Evolutionary conservation across 1,140 invertebrate species (phyloP), one percentile per base, ranked within the genome.

Genomic region (Rhopalosiphum maidis): DNA sequence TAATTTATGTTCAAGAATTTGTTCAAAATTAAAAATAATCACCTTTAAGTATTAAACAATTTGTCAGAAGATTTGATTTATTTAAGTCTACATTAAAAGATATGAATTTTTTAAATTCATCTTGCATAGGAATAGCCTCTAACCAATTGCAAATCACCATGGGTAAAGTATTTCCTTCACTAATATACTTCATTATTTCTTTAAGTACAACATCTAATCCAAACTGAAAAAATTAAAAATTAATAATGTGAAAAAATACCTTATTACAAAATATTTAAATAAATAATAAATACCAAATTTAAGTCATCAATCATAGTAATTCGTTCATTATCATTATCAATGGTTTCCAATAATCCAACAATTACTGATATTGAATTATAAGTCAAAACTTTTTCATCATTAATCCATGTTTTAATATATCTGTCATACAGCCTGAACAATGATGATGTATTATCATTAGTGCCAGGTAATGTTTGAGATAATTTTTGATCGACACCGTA

Each of bases 121-220:
- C 35, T 93, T 93, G 82, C 91, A 93, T 85, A 8, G 77, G 82
- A 51, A 4, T 25, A 25, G 91, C 22, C 11, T 86, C 91, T 22
- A 93, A 93, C 91, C 91, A 93, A 54, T 86, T 30, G 9, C 91
- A 86, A 93, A 93, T 86, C 11, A 86, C 82, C 8, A 37, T 5
- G 21, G 91, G 91, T 30, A 93, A 51, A 30, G 37, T 54, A 55
- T 93, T n/a, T 22, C 91, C 91, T 0, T 93, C 91, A 60, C 82
- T 93, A 51, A 93, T 86, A 43, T 86, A 93, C 48, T 83, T 93
- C 91, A 93, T 93, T 86, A 93, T 93, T 93, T 93, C 91, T 93
- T 86, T 85, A 30, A 93, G 91, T 1, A 86, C 91, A 55, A 93
- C 48, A 93, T 85, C 23, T 55, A 54, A 93, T 54, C 91, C 91